phyloP scores from a whole-genome alignment of 2,797 vertebrate genomes.

The Lutjanus campechanus region DNA sequence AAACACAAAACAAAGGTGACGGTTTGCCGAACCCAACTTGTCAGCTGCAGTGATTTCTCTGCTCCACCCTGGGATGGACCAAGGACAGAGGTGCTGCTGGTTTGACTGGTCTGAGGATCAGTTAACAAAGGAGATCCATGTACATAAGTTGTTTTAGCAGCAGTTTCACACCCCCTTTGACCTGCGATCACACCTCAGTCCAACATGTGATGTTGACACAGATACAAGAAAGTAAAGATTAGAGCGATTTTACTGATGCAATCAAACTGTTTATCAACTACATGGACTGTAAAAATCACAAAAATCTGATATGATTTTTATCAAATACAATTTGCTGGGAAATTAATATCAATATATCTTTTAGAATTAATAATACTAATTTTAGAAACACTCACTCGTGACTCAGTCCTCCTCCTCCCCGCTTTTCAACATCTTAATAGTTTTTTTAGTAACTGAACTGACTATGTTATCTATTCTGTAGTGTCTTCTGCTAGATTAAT shows the following conservation, averaged over 20 bases:
- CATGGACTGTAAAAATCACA: background rate
- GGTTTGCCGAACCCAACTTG: slow-evolving; percentile 60
- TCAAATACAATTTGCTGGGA: background rate
- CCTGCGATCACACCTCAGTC: background rate
- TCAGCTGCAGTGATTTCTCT: slow-evolving; percentile 67
- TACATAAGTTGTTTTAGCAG: slow-evolving; percentile 41
- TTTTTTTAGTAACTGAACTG: background rate
- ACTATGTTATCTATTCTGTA: background rate
- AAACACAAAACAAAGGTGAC: slow-evolving; percentile 45
- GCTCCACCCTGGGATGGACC: slow-evolving; percentile 70
- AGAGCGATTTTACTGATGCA: background rate
- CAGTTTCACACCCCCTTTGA: slow-evolving; percentile 45
- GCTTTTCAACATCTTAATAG: background rate
- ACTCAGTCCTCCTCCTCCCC: background rate
- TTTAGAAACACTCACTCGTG: background rate
- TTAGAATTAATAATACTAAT: background rate
- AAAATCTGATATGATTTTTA: background rate
- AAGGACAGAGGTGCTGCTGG: slow-evolving; percentile 63
- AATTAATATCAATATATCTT: background rate
- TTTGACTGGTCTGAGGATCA: slow-evolving; percentile 70
- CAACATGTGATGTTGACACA: background rate
- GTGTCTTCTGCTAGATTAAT: background rate
- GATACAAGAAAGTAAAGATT: background rate
- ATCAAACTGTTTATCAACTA: background rate
- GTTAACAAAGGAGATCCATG: slow-evolving; percentile 48